phyloP scores from a whole-genome alignment of 2,797 vertebrate genomes.

The Psittacula derbiana region DNA sequence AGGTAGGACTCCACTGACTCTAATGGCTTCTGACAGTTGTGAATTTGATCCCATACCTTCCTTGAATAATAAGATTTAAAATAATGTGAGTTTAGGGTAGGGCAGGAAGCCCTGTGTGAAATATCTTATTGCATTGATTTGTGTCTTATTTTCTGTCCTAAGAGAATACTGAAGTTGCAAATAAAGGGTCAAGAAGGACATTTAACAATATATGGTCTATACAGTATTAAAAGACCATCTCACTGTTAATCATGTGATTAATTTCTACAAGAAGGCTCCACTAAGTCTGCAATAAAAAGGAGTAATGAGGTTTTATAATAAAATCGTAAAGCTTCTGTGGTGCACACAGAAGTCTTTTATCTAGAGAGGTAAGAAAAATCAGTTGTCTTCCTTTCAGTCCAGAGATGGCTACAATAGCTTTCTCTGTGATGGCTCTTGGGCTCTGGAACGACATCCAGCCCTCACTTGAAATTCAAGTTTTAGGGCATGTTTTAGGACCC shows the following conservation, averaged over 20 bases:
- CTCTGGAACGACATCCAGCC: not conserved
- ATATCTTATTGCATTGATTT: conserved; percentile 66
- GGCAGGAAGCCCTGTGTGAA: conserved; percentile 62
- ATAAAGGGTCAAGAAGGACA: conserved; percentile 66
- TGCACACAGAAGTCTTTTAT: conserved; percentile 51
- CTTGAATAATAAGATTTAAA: conserved; percentile 66
- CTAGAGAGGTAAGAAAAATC: conserved; percentile 44
- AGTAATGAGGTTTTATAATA: conserved; percentile 71
- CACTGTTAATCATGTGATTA: conserved; percentile 71
- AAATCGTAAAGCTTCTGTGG: conserved; percentile 60
- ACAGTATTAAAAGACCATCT: conserved; percentile 75
- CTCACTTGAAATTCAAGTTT: not conserved
- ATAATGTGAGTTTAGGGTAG: conserved; percentile 39
- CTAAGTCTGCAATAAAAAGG: conserved; percentile 75
- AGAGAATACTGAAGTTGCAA: conserved; percentile 71
- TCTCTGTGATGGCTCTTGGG: not conserved
- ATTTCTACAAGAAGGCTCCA: conserved; percentile 73
- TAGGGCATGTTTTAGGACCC: not conserved
- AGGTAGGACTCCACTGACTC: not conserved
- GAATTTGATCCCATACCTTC: conserved; percentile 54
- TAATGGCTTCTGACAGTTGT: conserved; percentile 42
- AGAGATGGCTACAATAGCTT: not conserved
- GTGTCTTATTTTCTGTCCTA: conserved; percentile 52
- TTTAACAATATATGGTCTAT: conserved; percentile 63
- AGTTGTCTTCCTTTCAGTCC: not conserved